Percentiles rank a stretch among this genome's conserved stretches.
phyloP scores from a whole-genome alignment of 2,888 invertebrate species.

The Cheiracanthium punctorium region DNA sequence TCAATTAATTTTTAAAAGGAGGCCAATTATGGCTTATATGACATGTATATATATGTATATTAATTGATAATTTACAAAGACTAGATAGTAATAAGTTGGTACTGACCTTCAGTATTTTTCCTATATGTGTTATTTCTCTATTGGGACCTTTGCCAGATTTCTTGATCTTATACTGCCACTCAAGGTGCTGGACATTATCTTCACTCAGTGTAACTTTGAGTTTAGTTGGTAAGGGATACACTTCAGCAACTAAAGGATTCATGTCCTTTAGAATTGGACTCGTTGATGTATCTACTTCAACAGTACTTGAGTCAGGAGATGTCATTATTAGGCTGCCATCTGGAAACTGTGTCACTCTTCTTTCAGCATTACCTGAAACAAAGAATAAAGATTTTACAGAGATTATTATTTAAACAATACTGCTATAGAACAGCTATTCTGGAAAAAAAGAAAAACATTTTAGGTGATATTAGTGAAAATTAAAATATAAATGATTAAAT shows the following conservation, averaged over 20 bases:
- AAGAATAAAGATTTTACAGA: no score
- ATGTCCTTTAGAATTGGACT: constrained; percentile 70
- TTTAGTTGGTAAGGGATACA: constrained; percentile 69
- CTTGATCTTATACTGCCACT: constrained; percentile 76
- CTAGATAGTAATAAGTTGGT: no score
- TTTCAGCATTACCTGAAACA: constrained; percentile 55
- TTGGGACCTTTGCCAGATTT: constrained; percentile 72
- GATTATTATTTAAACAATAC: no score
- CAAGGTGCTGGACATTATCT: constrained; percentile 75
- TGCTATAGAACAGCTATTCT: no score
- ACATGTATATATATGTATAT: no score
- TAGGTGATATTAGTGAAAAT: no score
- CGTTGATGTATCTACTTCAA: constrained; percentile 71
- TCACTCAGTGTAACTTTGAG: constrained; percentile 68
- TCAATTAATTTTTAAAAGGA: no score
- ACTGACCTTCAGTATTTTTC: constrained; percentile 66
- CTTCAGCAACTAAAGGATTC: constrained; percentile 70
- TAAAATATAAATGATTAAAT: no score
- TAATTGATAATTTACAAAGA: no score
- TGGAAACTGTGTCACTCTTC: constrained; percentile 69
- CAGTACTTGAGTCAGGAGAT: constrained; percentile 65
- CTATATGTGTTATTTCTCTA: constrained; percentile 60
- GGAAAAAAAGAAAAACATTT: no score
- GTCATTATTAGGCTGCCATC: constrained; percentile 65
- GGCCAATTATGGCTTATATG: no score